These are phyloP conservation scores for Natrix natrix DNA, from an alignment of 2,797 vertebrate species.

Conservation along the genomic window DNA sequence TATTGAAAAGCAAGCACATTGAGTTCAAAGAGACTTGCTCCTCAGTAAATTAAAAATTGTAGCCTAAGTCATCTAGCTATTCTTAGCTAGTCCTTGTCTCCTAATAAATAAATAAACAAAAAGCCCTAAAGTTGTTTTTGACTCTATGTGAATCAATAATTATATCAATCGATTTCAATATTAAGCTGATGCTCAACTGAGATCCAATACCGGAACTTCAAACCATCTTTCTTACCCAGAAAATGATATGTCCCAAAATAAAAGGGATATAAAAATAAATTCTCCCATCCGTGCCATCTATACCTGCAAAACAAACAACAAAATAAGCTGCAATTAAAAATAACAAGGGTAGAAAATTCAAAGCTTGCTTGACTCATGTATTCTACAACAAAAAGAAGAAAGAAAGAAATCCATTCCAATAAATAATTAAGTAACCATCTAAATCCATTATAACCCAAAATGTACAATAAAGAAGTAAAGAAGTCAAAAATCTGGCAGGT, in stretches of 20 bases:
- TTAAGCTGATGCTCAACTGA: neutral
- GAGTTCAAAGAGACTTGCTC: neutral
- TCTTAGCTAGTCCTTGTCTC: neutral
- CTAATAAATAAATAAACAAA: neutral
- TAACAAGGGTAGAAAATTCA: neutral
- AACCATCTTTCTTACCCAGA: neutral
- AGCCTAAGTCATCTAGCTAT: neutral
- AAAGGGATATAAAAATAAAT: too few species aligned
- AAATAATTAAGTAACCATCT: constrained; percentile 19
- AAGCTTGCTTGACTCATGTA: neutral
- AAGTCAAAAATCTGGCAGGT: neutral
- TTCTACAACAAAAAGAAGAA: neutral
- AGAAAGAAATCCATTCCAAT: constrained; percentile 17
- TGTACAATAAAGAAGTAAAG: neutral
- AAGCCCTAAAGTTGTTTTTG: neutral
- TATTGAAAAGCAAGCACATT: neutral
- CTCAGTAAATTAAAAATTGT: neutral
- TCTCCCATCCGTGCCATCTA: neutral
- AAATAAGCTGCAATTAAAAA: neutral
- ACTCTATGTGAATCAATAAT: neutral
- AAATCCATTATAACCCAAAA: constrained; percentile 15
- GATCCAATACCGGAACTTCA: neutral
- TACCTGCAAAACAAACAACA: neutral
- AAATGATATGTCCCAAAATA: constrained; percentile 9
- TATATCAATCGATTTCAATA: neutral